These are phyloP conservation scores for Pelochelys cantorii DNA, from an alignment of 2,797 vertebrate species.

Conservation along the genomic window DNA sequence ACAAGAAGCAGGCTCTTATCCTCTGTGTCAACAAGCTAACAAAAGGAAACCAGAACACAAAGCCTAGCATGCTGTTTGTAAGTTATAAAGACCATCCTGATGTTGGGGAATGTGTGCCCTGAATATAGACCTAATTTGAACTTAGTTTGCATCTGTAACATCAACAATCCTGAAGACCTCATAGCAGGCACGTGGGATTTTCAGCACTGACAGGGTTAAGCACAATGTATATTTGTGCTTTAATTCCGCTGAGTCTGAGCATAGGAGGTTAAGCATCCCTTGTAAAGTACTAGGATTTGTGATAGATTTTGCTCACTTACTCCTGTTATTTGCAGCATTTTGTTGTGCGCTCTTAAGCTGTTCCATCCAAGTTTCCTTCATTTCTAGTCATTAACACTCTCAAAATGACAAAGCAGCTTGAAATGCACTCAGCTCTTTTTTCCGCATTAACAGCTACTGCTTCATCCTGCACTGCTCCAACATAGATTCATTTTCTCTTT, in stretches of 20 bases:
- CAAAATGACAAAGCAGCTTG: neutral
- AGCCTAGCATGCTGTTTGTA: neutral
- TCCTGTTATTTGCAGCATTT: neutral
- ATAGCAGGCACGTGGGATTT: neutral
- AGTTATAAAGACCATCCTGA: neutral
- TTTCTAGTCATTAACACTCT: neutral
- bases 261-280: neutral
- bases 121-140: neutral
- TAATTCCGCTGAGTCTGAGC: neutral
- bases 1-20: neutral
- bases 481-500: neutral
- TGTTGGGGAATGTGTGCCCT: neutral
- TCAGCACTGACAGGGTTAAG: neutral
- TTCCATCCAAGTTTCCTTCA: neutral
- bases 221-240: neutral
- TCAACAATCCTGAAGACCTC: neutral
- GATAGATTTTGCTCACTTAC: neutral
- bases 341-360: rapidly evolving
- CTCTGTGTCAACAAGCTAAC: neutral
- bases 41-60: neutral
- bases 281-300: neutral
- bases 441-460: neutral
- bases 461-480: neutral
- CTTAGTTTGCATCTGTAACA: neutral
- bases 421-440: neutral